These are phyloP conservation scores for Pteropus rufus DNA, from an alignment of 2,797 vertebrate species.

Conservation along the genomic window DNA sequence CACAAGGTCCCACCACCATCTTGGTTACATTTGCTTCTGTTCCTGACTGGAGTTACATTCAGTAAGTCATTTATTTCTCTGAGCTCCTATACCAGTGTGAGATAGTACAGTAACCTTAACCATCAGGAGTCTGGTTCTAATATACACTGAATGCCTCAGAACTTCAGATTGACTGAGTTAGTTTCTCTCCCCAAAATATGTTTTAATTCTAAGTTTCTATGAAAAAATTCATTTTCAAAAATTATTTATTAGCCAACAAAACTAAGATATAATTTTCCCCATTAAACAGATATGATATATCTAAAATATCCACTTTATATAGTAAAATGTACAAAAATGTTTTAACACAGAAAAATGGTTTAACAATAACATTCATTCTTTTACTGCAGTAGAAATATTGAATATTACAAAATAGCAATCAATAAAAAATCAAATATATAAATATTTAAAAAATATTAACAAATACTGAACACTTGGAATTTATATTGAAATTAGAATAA, in stretches of 20 bases:
- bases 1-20: fast-evolving
- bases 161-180: neutral
- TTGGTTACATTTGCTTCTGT: neutral
- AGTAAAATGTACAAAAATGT: neutral
- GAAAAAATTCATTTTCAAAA: neutral
- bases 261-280: neutral
- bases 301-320: neutral
- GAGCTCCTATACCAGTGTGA: fast-evolving
- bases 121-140: neutral
- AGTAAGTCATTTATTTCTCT: neutral
- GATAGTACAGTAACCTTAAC: neutral
- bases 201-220: neutral
- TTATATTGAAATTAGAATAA: constrained; percentile 45
- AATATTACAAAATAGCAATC: neutral
- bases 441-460: neutral
- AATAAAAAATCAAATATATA: constrained; percentile 14
- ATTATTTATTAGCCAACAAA: neutral
- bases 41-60: neutral
- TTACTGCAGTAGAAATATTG: neutral
- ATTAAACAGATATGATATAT: constrained; percentile 3
- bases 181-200: neutral
- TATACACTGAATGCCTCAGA: fast-evolving
- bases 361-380: neutral
- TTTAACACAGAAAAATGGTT: neutral
- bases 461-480: neutral